A percentile compares a stretch with the other conserved stretches of the same genome.
These are phyloP conservation scores for Urocitellus parryii DNA, from an alignment of 2,113 vertebrate genomes.

Conservation along the genomic window DNA sequence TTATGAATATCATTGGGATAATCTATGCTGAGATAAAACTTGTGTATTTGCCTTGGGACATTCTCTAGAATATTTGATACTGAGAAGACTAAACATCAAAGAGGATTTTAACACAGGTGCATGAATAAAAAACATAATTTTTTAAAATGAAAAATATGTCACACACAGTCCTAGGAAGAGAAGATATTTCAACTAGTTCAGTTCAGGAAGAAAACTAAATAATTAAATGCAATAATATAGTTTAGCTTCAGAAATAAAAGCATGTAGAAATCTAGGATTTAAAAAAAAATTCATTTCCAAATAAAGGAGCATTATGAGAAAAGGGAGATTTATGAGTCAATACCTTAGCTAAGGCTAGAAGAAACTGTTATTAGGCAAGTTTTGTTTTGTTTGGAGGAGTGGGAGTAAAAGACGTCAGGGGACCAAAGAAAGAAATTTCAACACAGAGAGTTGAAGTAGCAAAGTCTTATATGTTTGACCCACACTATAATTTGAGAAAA, in stretches of 20 bases:
- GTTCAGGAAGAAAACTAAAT: neutral
- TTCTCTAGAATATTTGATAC: neutral
- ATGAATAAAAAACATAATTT: neutral
- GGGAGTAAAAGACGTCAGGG: neutral
- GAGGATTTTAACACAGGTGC: neutral
- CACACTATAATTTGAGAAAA: neutral
- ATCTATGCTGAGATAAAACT: neutral
- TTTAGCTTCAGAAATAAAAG: neutral
- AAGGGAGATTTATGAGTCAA: neutral
- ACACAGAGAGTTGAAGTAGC: neutral
- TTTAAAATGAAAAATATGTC: neutral
- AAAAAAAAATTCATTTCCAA: neutral
- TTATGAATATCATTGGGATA: neutral
- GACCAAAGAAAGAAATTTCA: neutral
- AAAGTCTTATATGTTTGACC: neutral
- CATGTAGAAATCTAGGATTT: neutral
- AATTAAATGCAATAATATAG: neutral
- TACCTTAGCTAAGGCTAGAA: neutral
- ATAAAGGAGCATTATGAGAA: neutral
- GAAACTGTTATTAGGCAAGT: neutral
- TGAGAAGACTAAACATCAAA: neutral
- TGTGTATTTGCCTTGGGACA: neutral
- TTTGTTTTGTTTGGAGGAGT: neutral
- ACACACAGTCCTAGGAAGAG: neutral
- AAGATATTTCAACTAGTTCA: neutral